phyloP scores from a whole-genome alignment of 2,113 vertebrate species.

The Calidris pygmaea region DNA sequence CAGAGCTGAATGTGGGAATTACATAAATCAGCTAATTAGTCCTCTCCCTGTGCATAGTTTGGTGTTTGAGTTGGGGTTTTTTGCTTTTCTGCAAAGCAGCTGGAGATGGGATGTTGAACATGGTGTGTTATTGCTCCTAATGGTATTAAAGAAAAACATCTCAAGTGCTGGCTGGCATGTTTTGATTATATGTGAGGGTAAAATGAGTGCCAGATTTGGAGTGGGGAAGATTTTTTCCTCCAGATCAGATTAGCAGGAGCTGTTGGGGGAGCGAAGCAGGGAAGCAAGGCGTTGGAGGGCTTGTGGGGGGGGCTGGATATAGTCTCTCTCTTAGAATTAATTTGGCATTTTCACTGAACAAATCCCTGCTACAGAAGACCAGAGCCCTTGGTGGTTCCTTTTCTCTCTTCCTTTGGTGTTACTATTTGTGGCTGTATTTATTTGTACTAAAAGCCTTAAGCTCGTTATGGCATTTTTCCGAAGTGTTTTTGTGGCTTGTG shows the following conservation, averaged over 20 bases:
- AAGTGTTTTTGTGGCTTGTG: conserved; percentile 53
- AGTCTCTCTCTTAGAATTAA: background rate
- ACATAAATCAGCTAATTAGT: conserved; percentile 34
- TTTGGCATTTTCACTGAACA: conserved; percentile 6
- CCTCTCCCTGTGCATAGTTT: background rate
- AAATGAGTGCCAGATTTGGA: conserved; percentile 56
- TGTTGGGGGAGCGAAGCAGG: background rate
- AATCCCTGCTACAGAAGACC: background rate
- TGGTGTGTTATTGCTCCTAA: conserved; percentile 58
- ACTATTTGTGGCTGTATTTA: conserved; percentile 65
- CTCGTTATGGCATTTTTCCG: background rate
- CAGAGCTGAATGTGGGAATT: background rate
- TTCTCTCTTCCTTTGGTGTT: conserved; percentile 36
- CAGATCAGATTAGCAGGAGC: conserved; percentile 4
- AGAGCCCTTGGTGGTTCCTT: conserved; percentile 10
- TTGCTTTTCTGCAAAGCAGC: conserved; percentile 58
- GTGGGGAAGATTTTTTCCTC: background rate
- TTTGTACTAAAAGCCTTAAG: conserved; percentile 51
- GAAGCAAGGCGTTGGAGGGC: background rate
- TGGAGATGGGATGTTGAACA: conserved; percentile 62
- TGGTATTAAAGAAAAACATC: conserved; percentile 61
- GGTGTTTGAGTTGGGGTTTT: conserved; percentile 19
- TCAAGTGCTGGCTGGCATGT: conserved; percentile 37
- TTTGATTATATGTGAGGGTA: conserved; percentile 42
- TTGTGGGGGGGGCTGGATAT: background rate